Conservation (phyloP, 2,888 invertebrate genomes). For the Coenonympha glycerion region DNA sequence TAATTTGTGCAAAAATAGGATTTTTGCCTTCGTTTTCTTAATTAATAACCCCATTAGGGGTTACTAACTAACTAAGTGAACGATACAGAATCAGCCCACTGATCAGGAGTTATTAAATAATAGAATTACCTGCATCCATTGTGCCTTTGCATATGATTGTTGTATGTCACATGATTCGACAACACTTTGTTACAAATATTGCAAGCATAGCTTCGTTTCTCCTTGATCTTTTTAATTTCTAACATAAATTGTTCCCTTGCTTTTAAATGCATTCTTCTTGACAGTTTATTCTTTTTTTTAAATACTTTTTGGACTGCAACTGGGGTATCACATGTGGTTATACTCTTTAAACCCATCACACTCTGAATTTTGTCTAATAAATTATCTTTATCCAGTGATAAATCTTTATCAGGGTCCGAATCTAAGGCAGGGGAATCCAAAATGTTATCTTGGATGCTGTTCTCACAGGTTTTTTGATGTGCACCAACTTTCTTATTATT, state of each 20-base stretch:
- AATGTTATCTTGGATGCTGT: neutral
- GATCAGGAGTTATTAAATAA: neutral
- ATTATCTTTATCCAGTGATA: conserved; percentile 5
- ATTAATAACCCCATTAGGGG: no score
- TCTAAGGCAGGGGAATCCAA: neutral
- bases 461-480: neutral
- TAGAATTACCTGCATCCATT: conserved; percentile 36
- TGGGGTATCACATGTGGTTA: neutral
- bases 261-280: conserved; percentile 11
- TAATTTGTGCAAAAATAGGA: no score
- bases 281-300: conserved; percentile 9
- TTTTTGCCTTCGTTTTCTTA: no score
- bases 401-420: neutral
- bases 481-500: neutral
- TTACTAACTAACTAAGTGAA: no score
- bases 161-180: conserved; percentile 45
- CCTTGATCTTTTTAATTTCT: conserved; percentile 1
- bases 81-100: no score
- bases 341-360: conserved; percentile 3
- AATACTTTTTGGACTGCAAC: neutral
- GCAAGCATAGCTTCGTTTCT: conserved; percentile 37
- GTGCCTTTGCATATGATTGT: conserved; percentile 59
- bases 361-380: conserved; percentile 19
- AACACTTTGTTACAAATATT: conserved; percentile 49
- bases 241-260: conserved; percentile 8